A percentile compares a stretch with the other conserved stretches of the same genome.
Conservation (phyloP, 2,888 invertebrate genomes). For the Andrena chrysosceles region DNA sequence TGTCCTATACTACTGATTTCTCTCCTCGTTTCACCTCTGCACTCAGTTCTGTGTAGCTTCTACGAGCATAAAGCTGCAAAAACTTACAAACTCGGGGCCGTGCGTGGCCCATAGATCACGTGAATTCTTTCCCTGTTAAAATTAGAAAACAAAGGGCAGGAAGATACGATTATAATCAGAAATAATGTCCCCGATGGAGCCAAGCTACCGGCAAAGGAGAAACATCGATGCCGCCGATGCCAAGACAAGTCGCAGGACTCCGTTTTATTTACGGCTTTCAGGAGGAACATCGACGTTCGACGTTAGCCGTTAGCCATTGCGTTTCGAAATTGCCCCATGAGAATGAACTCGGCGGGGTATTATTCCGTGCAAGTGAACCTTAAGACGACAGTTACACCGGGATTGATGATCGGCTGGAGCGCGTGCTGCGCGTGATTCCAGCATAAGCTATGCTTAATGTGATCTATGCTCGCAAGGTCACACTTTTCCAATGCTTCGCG, state of each 20-base stretch:
- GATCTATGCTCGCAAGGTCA: constrained; percentile 6
- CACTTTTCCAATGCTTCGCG: constrained; percentile 18
- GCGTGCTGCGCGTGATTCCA: constrained; percentile 31
- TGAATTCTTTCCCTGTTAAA: background rate
- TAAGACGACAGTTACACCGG: constrained; percentile 39
- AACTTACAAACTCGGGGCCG: too few species aligned
- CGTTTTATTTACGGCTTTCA: constrained; percentile 38
- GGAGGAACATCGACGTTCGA: constrained; percentile 2
- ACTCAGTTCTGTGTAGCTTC: too few species aligned
- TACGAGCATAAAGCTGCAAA: too few species aligned
- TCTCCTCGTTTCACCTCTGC: too few species aligned
- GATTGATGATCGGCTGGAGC: constrained; percentile 63
- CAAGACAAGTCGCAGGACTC: constrained; percentile 2
- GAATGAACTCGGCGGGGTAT: constrained; percentile 2
- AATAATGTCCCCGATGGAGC: background rate
- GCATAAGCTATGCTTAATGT: background rate
- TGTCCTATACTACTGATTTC: too few species aligned
- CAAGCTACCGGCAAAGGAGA: constrained; percentile 24
- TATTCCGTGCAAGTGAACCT: constrained; percentile 41
- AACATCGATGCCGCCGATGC: background rate
- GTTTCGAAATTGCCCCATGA: constrained; percentile 29
- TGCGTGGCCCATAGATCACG: background rate
- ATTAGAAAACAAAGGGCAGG: constrained; percentile 5
- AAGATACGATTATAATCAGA: background rate
- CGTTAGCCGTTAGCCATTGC: constrained; percentile 17